Conservation (phyloP, 2,113 vertebrate genomes). For the Micronisus gabar region DNA sequence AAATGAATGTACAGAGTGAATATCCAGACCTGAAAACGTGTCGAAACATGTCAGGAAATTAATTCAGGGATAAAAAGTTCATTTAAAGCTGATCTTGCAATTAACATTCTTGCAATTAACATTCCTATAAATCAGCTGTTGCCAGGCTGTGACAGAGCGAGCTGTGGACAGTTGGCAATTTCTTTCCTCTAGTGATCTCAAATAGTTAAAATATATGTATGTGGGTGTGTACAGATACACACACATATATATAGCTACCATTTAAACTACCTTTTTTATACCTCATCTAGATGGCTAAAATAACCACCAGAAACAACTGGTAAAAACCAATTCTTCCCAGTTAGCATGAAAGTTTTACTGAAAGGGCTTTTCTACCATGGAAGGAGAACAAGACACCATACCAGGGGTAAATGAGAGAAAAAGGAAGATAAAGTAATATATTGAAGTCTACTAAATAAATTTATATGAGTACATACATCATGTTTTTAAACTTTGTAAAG, state of each 20-base stretch:
- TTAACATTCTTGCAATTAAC: conserved; percentile 64
- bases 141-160: not conserved
- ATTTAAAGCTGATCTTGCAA: conserved; percentile 62
- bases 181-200: not conserved
- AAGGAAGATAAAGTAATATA: not conserved
- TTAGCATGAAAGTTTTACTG: not conserved
- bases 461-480: not conserved
- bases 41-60: conserved; percentile 57
- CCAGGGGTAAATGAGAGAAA: not conserved
- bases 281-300: not conserved
- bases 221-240: not conserved
- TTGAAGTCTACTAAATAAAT: not conserved
- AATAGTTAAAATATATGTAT: conserved; percentile 12
- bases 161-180: not conserved
- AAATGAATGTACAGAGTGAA: conserved; percentile 45
- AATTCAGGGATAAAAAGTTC: conserved; percentile 58
- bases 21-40: conserved; percentile 46
- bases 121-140: conserved; percentile 60
- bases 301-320: not conserved
- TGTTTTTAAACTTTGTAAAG: not conserved
- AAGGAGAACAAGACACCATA: not conserved
- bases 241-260: not conserved
- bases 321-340: not conserved
- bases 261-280: not conserved
- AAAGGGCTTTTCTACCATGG: not conserved